These are phyloP conservation scores for Chondrosia reniformis DNA, from an alignment of 37 sponge, comb jelly and placozoan genomes.

Conservation along the genomic window DNA sequence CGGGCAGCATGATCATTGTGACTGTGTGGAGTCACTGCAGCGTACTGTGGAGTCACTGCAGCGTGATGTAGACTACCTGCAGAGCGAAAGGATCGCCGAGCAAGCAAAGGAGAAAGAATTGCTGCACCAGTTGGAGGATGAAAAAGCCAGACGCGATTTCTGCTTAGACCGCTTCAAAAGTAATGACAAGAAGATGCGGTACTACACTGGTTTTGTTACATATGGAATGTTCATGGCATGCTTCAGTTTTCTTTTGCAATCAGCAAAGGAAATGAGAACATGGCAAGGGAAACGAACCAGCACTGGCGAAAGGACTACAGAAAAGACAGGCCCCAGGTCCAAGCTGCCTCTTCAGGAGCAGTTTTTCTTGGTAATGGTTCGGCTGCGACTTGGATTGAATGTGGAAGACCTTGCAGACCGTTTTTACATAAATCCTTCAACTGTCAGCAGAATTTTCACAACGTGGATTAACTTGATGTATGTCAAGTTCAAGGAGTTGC, in stretches of 20 bases:
- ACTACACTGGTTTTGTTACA: conserved; percentile 12
- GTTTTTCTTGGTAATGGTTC: conserved; percentile 19
- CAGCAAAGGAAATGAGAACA: conserved; percentile 17
- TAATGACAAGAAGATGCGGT: neutral
- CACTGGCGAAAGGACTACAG: conserved; percentile 3
- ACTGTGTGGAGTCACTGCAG: conserved; percentile 19
- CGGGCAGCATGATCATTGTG: conserved; percentile 15
- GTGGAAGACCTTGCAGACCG: conserved; percentile 15
- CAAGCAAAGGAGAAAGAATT: neutral
- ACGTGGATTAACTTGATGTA: conserved; percentile 45
- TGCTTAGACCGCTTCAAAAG: conserved; percentile 2
- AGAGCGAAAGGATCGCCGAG: conserved; percentile 1
- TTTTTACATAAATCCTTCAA: neutral
- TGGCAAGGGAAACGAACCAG: conserved; percentile 18
- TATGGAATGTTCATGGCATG: conserved; percentile 21
- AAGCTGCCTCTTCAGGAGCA: conserved; percentile 11
- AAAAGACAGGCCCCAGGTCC: neutral
- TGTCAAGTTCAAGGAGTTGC: conserved; percentile 28
- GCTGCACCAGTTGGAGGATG: conserved; percentile 1
- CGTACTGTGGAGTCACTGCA: neutral
- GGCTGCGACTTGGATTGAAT: conserved; percentile 14
- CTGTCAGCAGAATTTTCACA: conserved; percentile 14
- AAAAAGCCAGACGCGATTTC: neutral
- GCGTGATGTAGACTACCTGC: neutral
- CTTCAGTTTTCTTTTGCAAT: conserved; percentile 18